Percentiles rank a stretch among this genome's conserved stretches.
phyloP scores from a whole-genome alignment of 2,113 vertebrate species.

The Grammomys dolichurus region DNA sequence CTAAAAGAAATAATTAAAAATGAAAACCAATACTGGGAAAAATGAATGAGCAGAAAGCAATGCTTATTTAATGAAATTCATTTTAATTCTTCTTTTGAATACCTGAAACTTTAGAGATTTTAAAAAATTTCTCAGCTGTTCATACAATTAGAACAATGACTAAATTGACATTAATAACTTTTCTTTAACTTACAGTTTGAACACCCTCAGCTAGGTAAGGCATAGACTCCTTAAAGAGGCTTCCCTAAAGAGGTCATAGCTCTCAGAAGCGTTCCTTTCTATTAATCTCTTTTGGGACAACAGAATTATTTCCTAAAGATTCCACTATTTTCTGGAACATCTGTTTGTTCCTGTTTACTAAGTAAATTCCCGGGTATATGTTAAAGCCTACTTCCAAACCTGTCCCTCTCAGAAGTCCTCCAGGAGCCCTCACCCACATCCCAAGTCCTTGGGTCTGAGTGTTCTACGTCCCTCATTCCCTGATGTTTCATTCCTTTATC shows the following conservation, averaged over 20 bases:
- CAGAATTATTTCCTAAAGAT: neutral
- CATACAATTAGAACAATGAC: slow-evolving; percentile 46
- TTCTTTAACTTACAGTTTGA: neutral
- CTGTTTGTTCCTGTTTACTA: neutral
- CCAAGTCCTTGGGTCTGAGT: neutral
- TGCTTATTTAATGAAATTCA: neutral
- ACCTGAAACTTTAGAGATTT: slow-evolving; percentile 21
- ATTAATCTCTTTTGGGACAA: neutral
- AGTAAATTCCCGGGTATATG: neutral
- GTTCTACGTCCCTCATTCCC: neutral
- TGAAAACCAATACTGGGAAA: neutral
- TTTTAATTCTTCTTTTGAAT: slow-evolving; percentile 29
- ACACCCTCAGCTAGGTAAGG: neutral
- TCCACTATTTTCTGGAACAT: neutral
- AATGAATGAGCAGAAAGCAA: neutral
- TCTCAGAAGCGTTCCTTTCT: neutral
- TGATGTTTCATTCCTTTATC: neutral
- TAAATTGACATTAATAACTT: neutral
- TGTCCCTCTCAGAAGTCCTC: neutral
- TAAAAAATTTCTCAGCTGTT: neutral
- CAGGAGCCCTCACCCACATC: neutral
- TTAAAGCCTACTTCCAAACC: neutral
- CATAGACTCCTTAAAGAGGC: neutral
- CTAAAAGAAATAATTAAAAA: neutral
- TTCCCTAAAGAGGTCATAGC: neutral